phyloP scores from a whole-genome alignment of 2,113 vertebrate species.

The Sinocyclocheilus grahami region DNA sequence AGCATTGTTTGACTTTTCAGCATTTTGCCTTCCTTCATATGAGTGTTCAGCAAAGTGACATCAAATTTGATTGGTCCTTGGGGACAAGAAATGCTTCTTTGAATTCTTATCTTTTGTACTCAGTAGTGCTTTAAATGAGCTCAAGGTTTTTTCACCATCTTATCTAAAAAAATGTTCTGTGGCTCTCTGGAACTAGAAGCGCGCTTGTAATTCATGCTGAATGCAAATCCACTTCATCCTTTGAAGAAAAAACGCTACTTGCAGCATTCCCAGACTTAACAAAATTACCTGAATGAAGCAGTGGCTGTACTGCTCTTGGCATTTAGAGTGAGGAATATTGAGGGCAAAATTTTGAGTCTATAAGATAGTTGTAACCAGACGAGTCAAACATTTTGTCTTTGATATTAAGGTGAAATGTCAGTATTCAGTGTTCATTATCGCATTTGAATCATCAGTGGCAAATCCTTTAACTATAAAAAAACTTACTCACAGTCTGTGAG shows the following conservation, averaged over 20 bases:
- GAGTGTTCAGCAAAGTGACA: slow-evolving; percentile 42
- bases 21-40: background rate
- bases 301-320: background rate
- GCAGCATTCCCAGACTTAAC: slow-evolving; percentile 2
- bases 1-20: slow-evolving; percentile 35
- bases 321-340: background rate
- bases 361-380: background rate
- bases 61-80: slow-evolving; percentile 44
- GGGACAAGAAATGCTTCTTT: slow-evolving; percentile 35
- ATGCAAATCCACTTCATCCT: slow-evolving; percentile 43
- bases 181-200: slow-evolving; percentile 22
- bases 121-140: slow-evolving; percentile 50
- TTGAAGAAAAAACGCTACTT: slow-evolving; percentile 27
- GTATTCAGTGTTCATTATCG: background rate
- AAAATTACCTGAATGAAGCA: slow-evolving; percentile 5
- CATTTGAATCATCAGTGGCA: too few relatives aligned
- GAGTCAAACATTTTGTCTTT: background rate
- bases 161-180: slow-evolving; percentile 37
- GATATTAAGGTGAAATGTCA: background rate
- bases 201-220: slow-evolving; percentile 27
- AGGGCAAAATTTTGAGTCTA: background rate
- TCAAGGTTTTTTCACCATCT: slow-evolving; percentile 38
- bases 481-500: too few relatives aligned
- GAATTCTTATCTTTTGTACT: slow-evolving; percentile 53
- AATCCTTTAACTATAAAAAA: too few relatives aligned